These are phyloP conservation scores for Acrobasis suavella DNA, from an alignment of 2,888 invertebrate genomes.

Conservation along the genomic window DNA sequence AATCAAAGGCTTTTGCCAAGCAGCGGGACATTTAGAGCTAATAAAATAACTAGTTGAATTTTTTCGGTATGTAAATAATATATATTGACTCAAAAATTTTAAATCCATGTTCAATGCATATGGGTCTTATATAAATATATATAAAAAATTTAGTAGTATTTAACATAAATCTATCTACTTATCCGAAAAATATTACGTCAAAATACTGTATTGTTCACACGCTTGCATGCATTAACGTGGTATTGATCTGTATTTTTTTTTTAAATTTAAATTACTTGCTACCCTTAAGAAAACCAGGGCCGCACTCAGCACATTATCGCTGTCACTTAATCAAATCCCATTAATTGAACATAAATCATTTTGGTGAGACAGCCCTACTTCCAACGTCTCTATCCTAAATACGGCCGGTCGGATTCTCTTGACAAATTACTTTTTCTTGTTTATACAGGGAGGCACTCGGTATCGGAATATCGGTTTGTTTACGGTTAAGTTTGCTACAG, in stretches of 20 bases:
- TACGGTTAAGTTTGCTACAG: constrained; percentile 64
- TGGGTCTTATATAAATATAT: too few relatives aligned
- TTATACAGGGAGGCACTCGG: constrained; percentile 45
- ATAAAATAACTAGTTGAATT: too few relatives aligned
- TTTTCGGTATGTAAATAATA: too few relatives aligned
- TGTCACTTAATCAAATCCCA: constrained; percentile 18
- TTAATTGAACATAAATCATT: constrained; percentile 17
- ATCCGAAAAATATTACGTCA: background rate
- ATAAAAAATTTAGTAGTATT: too few relatives aligned
- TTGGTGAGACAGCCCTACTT: constrained; percentile 31
- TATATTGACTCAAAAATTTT: too few relatives aligned
- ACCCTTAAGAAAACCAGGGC: background rate
- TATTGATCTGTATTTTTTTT: too few relatives aligned
- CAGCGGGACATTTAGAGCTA: too few relatives aligned
- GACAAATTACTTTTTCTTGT: constrained; percentile 79
- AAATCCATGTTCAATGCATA: too few relatives aligned
- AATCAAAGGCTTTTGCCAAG: too few relatives aligned
- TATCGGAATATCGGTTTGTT: constrained; percentile 66
- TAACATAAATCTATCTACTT: too few relatives aligned
- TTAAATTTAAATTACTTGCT: background rate
- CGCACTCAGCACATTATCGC: constrained; percentile 35
- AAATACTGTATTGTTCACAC: background rate
- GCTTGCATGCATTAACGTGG: background rate
- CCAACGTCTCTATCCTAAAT: constrained; percentile 52
- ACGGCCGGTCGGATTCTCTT: constrained; percentile 69